Conservation (phyloP, 2,797 vertebrate species). For the Eleutherodactylus coqui region DNA sequence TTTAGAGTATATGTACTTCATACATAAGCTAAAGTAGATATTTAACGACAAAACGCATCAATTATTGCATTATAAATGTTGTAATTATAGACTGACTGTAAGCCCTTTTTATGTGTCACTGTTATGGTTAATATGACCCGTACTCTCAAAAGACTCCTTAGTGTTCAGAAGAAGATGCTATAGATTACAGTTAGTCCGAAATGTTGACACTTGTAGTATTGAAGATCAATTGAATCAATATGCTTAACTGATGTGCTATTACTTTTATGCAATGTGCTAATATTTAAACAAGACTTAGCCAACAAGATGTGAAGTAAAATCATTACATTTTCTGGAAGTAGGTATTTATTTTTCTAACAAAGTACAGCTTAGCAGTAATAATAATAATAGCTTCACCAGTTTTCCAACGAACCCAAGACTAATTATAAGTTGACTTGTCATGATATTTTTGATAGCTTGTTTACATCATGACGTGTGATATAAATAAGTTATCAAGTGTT, state of each 20-base stretch:
- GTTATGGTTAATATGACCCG: conserved; percentile 9
- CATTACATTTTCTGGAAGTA: conserved; percentile 19
- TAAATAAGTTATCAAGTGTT: background rate
- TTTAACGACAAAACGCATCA: background rate
- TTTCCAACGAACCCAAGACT: background rate
- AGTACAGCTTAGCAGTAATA: background rate
- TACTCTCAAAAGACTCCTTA: conserved; percentile 41
- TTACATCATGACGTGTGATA: background rate
- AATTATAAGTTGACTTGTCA: background rate
- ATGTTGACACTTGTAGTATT: conserved; percentile 38
- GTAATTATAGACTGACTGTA: conserved; percentile 19
- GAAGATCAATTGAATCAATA: conserved; percentile 49
- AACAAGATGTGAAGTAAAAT: conserved; percentile 39
- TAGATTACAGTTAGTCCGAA: conserved; percentile 47
- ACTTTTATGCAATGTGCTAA: conserved; percentile 47
- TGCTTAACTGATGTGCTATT: conserved; percentile 51
- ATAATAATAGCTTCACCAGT: background rate
- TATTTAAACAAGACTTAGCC: conserved; percentile 50
- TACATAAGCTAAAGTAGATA: too few relatives aligned
- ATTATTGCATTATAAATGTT: background rate
- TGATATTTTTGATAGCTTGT: background rate
- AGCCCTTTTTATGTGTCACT: conserved; percentile 23
- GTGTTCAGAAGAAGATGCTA: conserved; percentile 40
- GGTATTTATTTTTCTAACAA: background rate
- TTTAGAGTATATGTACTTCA: too few relatives aligned